Base-by-base conservation (phyloP, 53 echinoderm and acorn worm genomes). In the Arbacia lixula region DNA sequence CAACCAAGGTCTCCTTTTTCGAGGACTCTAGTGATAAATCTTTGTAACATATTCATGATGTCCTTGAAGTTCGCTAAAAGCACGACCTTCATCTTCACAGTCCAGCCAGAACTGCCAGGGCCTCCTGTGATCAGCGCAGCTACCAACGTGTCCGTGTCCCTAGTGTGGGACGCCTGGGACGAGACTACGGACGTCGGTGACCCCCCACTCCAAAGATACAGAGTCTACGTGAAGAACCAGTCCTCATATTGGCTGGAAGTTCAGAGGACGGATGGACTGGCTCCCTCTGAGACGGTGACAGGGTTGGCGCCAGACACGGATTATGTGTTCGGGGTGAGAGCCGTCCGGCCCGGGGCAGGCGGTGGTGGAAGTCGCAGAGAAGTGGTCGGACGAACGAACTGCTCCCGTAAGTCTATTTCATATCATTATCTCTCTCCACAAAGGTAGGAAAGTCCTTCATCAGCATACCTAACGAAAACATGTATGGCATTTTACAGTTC, bases 161-260 rank as follows among this genome's bases (percentile, higher is more conserved):
- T 91, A 27, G 56, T 25, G 17, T 91, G 91, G 91, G 73, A 85
- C 21, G 57, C 81, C 1, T 91, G 91, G 91, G 58, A 36, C 31
- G 43, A 24, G 14, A 17, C 28, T 14, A 58, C 16, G 12, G 72
- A 85, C 32, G 30, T 72, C 0, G 85, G 85, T 29, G 85, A 85
- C 43, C 50, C 57, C 11, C 85, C 85, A 22, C 42, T 85, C 0
- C 6, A 17, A 8, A 0, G 61, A 35, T 81, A 81, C 50, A 5
- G 51, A 4, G 63, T 81, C 2, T 81, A 26, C 50, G 36, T 57
- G 57, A 77, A 55, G 27, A 9, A 34, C 38, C 12, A n/a, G 24
- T 37, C 31, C 12, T 37, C 38, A 36, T 34, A 14, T 5, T 20
- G 19, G 19, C 32, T 22, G 22, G 57, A 41, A 25, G 8, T 12